Percentiles rank a stretch among this genome's conserved stretches.
These are phyloP conservation scores for Pomatostomus ruficeps DNA, from an alignment of 2,113 vertebrate species.

Conservation along the genomic window DNA sequence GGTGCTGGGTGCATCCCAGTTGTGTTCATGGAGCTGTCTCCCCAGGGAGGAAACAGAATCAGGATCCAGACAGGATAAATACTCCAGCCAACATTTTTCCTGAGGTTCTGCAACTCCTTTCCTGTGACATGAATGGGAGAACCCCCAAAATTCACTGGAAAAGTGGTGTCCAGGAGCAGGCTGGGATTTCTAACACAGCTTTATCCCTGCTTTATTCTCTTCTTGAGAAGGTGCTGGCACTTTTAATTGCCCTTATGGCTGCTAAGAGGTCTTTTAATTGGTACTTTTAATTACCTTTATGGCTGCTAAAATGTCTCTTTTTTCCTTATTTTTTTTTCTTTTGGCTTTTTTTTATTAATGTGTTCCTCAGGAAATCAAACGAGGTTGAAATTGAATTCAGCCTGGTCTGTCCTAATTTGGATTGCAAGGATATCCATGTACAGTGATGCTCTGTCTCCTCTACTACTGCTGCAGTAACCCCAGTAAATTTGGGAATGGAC, in stretches of 20 bases:
- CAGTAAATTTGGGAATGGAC: neutral
- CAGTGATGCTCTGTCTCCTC: neutral
- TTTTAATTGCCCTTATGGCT: neutral
- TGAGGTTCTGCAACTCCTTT: neutral
- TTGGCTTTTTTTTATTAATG: neutral
- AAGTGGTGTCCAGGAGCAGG: neutral
- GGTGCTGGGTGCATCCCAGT: neutral
- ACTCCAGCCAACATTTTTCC: neutral
- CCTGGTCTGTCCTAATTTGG: neutral
- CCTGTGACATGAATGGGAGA: neutral
- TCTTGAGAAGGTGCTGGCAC: neutral
- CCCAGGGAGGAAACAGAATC: neutral
- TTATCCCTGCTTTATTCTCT: neutral
- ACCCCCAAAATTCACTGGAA: neutral
- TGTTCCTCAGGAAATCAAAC: neutral
- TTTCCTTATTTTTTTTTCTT: neutral
- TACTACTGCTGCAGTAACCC: neutral
- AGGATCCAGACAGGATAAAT: neutral
- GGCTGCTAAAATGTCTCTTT: neutral
- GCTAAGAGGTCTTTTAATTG: neutral
- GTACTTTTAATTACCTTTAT: neutral
- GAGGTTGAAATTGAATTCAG: neutral
- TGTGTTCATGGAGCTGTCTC: fast-evolving
- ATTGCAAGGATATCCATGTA: neutral
- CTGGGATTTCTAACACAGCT: neutral